Conservation (phyloP, 2,797 vertebrate species). For the Cyprinella venusta region DNA sequence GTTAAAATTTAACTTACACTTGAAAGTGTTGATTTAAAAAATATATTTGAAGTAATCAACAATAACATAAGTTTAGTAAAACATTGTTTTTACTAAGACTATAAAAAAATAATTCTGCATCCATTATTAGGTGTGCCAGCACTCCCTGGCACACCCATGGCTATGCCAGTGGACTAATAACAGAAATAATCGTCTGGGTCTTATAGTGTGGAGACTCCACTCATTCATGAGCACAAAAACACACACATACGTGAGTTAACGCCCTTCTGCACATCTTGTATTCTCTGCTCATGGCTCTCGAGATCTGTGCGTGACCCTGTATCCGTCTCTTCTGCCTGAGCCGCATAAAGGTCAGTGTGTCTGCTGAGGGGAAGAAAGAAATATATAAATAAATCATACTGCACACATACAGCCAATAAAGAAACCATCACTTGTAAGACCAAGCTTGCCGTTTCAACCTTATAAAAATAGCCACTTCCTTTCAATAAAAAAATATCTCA, state of each 20-base stretch:
- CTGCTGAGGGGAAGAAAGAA: slow-evolving; percentile 39
- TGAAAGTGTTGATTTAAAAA: no score
- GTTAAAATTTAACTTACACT: no score
- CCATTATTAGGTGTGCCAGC: no score
- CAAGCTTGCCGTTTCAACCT: not conserved
- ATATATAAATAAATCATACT: slow-evolving; percentile 30
- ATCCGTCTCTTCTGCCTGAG: slow-evolving; percentile 6
- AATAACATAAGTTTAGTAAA: no score
- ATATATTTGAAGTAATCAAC: no score
- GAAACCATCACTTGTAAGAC: slow-evolving; percentile 22
- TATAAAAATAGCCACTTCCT: slow-evolving; percentile 19
- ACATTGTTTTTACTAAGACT: no score
- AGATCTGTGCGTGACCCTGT: slow-evolving; percentile 45
- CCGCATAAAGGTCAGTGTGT: slow-evolving; percentile 54
- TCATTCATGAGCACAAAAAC: slow-evolving; percentile 14
- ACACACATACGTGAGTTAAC: slow-evolving; percentile 14
- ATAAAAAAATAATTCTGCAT: no score
- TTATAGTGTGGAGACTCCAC: slow-evolving; percentile 18
- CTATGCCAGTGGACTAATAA: not conserved
- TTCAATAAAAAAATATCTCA: slow-evolving; percentile 27
- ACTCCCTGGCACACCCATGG: no score
- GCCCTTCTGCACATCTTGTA: slow-evolving; percentile 44
- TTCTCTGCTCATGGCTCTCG: slow-evolving; percentile 36
- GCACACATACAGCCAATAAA: slow-evolving; percentile 31
- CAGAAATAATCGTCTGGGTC: not conserved